These are phyloP conservation scores for Axis porcinus DNA, from an alignment of 2,113 vertebrate species.

Conservation along the genomic window DNA sequence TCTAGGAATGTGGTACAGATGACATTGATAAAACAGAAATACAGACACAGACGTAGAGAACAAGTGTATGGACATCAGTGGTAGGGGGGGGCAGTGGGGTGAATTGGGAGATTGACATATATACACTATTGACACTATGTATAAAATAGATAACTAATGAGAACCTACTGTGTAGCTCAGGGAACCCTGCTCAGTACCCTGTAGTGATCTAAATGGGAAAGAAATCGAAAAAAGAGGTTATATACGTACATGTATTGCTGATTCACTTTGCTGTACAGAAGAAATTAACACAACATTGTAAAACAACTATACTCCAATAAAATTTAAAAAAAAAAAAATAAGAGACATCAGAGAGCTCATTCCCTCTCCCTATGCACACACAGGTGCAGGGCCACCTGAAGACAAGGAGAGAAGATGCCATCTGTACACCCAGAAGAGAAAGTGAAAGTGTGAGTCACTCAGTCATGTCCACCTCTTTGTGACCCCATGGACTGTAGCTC, in stretches of 20 bases:
- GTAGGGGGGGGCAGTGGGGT: neutral
- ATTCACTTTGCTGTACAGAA: neutral
- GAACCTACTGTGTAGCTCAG: neutral
- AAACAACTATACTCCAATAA: neutral
- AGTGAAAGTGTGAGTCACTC: neutral
- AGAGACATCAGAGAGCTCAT: neutral
- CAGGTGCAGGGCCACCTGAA: accelerated
- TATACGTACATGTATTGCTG: accelerated
- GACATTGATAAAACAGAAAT: neutral
- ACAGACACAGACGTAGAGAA: neutral
- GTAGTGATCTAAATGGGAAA: neutral
- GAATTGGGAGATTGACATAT: too few species aligned
- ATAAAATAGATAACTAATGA: neutral
- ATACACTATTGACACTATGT: neutral
- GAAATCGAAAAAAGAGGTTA: neutral
- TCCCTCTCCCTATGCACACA: neutral
- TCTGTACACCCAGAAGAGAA: neutral
- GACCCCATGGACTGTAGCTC: neutral
- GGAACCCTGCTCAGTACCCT: neutral
- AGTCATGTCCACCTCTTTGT: neutral
- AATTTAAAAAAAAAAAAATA: neutral
- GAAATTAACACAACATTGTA: neutral
- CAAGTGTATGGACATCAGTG: neutral
- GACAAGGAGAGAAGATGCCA: neutral
- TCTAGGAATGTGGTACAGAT: neutral